Base-by-base conservation (phyloP, 2,888 invertebrate species). In the Brenthis hecate region DNA sequence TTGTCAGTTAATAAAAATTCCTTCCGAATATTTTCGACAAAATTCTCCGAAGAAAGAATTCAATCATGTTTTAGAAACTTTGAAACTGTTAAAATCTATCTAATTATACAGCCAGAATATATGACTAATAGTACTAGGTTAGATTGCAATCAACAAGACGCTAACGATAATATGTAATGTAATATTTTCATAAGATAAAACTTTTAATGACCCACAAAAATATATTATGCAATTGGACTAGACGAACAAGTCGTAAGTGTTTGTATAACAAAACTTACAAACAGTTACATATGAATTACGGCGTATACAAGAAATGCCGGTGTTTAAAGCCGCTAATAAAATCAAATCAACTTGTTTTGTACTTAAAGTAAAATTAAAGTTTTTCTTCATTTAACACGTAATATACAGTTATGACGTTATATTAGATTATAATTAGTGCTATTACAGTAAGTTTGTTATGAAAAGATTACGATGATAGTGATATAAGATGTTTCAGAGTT, bases 181-280 rank as follows among this genome's bases (percentile, higher is more conserved):
- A 19, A 36, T 13, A 61, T 36, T 3, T 50, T 14, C 57, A 54
- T 51, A 71, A 66, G 61, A 43, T 57, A 75, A 73, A 66, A 43
- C 11, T 43, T 36, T 43, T 71, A 60, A 66, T 67, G 69, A 73
- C 73, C 85, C 81, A 86, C 80, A 83, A 83, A 82, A 74, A 71
- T 70, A 67, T 60, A 72, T 90, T 88, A 85, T 81, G 84, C 80
- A 89, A 89, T 78, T 77, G 73, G 76, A 76, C 78, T 75, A 78
- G 76, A 75, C 77, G 74, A 81, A 81, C 78, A 80, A 83, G 80
- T 82, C 78, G 78, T 84, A 83, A 80, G 82, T 78, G 78, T 84
- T 83, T 82, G 81, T 82, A 80, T 80, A 83, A 84, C 79, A 74
- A 72, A 79, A 78, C 72, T 69, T 69, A 76, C 62, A 75, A 70